Evolutionary conservation across 2,888 invertebrate genomes (phyloP), one percentile per base, ranked within the genome.

Genomic region (Argyresthia albistria): DNA sequence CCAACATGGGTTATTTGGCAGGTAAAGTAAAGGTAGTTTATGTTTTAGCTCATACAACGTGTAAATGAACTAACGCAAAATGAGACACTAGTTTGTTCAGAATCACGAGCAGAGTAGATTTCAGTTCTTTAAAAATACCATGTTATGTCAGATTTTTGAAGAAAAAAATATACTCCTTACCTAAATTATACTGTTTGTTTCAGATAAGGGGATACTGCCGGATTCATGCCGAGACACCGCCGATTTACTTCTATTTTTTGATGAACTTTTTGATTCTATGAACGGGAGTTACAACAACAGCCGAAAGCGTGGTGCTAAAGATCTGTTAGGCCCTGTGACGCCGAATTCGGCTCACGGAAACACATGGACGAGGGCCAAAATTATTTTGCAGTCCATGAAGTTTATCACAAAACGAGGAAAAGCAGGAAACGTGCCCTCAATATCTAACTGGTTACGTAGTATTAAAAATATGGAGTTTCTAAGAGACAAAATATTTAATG

Each of bases 1-100:
- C 50, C 9, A 42, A 50, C 12, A 47, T 56, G 53, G 42, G 53
- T 35, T 56, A 48, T 53, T 51, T 51, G 53, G 50, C 50, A 35
- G 54, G 53, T 55, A 52, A 53, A 53, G 47, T 46, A n/a, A 10
- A 12, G 1, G 12, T 43, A n/a, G 9, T 14, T 43, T 43, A 14
- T 43, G 43, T 4, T 43, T 25, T 25, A 25, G 25, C 25, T 25
- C 25, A 25, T 25, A 25, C 25, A 25, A 25, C 25, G 25, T 25
- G 25, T 25, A 25, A n/a, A 25, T 25, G 25, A 25, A 25, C 25
- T 6, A 25, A 25, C 25, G 25, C 25, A 25, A 25, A 25, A 25
- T 25, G 25, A 25, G 6, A 25, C 2, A 43, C 3, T 12, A 43
- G 14, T n/a, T 43, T 14, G 7, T 10, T 11, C 43, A 8, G 14